These are phyloP conservation scores for Manis javanica DNA, from an alignment of 2,797 vertebrate genomes.

Conservation along the genomic window DNA sequence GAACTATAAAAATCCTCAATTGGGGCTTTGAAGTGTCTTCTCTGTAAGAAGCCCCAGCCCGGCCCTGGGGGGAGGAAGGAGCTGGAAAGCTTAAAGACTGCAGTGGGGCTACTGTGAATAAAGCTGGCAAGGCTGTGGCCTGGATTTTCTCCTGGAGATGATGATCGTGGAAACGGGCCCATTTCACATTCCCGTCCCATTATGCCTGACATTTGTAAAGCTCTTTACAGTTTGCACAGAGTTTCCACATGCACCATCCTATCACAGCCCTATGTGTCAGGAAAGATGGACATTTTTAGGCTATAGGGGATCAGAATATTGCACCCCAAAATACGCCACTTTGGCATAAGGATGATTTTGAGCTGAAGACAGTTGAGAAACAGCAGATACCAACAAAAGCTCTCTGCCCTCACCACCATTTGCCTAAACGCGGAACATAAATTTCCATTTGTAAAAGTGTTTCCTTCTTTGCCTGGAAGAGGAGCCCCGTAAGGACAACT, in stretches of 20 bases:
- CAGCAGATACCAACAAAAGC: not conserved
- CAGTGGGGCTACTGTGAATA: not conserved
- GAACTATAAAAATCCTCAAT: not conserved
- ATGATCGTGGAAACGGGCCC: not conserved
- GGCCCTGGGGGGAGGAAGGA: not conserved
- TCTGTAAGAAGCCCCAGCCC: not conserved
- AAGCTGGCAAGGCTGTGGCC: not conserved
- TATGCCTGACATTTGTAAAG: not conserved
- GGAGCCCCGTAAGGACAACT: not conserved
- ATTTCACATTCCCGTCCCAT: no score
- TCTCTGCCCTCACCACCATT: not conserved
- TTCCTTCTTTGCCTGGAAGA: not conserved
- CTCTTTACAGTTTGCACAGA: not conserved
- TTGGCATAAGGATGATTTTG: not conserved
- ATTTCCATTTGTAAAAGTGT: not conserved
- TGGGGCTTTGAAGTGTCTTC: conserved; percentile 2
- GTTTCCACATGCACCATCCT: not conserved
- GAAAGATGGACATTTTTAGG: not conserved
- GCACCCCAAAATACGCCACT: not conserved
- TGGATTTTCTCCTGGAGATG: not conserved
- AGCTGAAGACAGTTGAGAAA: not conserved
- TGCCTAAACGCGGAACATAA: not conserved
- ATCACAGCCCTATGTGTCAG: not conserved
- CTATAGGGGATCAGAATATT: not conserved
- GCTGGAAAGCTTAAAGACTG: not conserved